Percentiles rank a stretch among this genome's conserved stretches.
Evolutionary conservation across 1,140 invertebrate species (phyloP).

Genomic region (Ostrea denselamellosa): DNA sequence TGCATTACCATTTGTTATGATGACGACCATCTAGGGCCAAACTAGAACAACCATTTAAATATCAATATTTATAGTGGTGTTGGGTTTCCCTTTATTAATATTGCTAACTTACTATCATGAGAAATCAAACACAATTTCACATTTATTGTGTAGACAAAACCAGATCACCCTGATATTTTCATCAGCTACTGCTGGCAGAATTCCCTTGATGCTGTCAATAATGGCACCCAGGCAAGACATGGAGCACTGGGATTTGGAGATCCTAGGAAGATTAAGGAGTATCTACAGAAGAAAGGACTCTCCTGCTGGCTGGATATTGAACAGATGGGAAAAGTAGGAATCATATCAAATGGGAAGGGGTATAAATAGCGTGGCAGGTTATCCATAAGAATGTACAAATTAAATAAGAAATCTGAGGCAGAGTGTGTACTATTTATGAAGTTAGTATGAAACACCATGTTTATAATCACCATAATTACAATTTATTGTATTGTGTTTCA

Average conservation of each 20-base stretch:
- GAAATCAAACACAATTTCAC: neutral
- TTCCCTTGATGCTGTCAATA: conserved; percentile 70
- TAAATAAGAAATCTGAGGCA: no score
- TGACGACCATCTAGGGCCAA: no score
- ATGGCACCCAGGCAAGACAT: conserved; percentile 60
- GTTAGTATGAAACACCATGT: no score
- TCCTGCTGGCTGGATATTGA: conserved; percentile 76
- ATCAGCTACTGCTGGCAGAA: conserved; percentile 77
- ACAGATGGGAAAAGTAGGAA: conserved; percentile 59
- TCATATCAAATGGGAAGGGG: neutral
- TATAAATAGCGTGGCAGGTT: neutral
- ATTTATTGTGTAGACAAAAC: neutral
- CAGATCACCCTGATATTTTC: conserved; percentile 67
- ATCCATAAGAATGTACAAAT: no score
- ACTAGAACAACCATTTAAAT: no score
- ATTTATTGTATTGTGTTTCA: conserved; percentile 57
- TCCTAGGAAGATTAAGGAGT: conserved; percentile 71
- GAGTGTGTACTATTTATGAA: no score
- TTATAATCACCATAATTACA: no score
- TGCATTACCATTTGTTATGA: no score
- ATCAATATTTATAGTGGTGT: no score
- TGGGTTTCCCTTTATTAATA: no score
- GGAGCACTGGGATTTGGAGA: conserved; percentile 73
- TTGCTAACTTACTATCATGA: no score
- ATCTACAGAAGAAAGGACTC: conserved; percentile 70